phyloP scores from a whole-genome alignment of 2,113 vertebrate genomes.

The Pithys albifrons region DNA sequence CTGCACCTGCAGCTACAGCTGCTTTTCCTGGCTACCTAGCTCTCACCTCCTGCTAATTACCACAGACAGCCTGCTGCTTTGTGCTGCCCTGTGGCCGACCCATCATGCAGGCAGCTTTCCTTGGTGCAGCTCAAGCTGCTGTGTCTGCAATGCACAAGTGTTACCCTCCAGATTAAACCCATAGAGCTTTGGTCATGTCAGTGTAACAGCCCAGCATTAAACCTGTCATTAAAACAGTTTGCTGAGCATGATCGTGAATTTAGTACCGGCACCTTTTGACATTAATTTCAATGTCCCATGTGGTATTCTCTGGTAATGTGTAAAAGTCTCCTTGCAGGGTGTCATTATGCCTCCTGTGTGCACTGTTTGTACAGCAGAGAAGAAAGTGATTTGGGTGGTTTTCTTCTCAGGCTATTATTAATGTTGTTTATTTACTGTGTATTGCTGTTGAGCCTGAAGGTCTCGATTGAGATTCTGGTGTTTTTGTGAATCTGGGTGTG shows the following conservation, averaged over 20 bases:
- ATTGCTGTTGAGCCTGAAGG: neutral
- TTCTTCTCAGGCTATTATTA: conserved; percentile 16
- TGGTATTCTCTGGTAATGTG: conserved; percentile 7
- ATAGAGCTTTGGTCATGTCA: conserved; percentile 42
- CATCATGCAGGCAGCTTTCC: neutral
- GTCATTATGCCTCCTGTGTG: neutral
- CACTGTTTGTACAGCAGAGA: neutral
- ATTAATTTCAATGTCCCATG: conserved; percentile 46
- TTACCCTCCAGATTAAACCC: conserved; percentile 59
- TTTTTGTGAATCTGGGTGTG: neutral
- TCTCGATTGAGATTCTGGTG: conserved; percentile 22
- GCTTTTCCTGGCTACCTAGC: neutral
- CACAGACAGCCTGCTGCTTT: conserved; percentile 42
- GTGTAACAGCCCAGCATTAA: conserved; percentile 62
- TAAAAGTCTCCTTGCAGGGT: conserved; percentile 10
- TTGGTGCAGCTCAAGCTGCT: neutral
- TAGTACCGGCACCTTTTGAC: conserved; percentile 48
- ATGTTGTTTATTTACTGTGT: conserved; percentile 45
- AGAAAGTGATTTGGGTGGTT: neutral
- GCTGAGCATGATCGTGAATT: conserved; percentile 56
- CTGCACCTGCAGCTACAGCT: conserved; percentile 32
- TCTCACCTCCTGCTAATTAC: conserved; percentile 39
- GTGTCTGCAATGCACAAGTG: neutral
- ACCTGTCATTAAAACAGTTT: conserved; percentile 64
- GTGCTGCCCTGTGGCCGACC: conserved; percentile 42